Evolutionary conservation across 2,113 vertebrate genomes (phyloP).

Genomic region (Malurus cyaneus): DNA sequence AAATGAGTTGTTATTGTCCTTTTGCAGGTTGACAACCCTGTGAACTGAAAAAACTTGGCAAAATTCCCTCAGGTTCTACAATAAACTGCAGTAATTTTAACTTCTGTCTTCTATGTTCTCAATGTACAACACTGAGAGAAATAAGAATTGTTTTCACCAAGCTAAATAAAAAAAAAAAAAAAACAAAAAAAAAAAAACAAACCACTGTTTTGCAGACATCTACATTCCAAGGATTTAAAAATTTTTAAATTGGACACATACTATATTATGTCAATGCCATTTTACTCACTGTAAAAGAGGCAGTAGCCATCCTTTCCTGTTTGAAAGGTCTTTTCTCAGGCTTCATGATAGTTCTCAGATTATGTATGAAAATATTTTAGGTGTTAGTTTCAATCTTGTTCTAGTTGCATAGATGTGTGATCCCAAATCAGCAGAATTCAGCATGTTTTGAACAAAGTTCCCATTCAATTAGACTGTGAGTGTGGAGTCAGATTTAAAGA

Average conservation of each 20-base stretch:
- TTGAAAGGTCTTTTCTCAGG: not conserved
- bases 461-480: not conserved
- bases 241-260: not conserved
- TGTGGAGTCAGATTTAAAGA: not conserved
- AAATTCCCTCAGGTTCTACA: not conserved
- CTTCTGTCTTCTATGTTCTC: not conserved
- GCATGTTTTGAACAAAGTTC: not conserved
- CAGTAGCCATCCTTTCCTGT: not conserved
- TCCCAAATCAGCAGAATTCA: not conserved
- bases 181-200: not conserved
- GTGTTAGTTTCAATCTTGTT: not conserved
- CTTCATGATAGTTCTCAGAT: not conserved
- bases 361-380: conserved; percentile 8
- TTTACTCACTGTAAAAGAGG: not conserved
- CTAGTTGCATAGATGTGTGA: not conserved
- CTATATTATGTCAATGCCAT: not conserved
- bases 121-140: not conserved
- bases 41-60: not conserved
- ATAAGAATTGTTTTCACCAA: not conserved
- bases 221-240: not conserved
- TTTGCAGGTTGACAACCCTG: not conserved
- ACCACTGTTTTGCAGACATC: not conserved
- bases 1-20: not conserved
- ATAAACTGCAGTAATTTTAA: not conserved
- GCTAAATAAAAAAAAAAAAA: not conserved